These are phyloP conservation scores for Canis aureus DNA, from an alignment of 2,113 vertebrate species.

Conservation along the genomic window DNA sequence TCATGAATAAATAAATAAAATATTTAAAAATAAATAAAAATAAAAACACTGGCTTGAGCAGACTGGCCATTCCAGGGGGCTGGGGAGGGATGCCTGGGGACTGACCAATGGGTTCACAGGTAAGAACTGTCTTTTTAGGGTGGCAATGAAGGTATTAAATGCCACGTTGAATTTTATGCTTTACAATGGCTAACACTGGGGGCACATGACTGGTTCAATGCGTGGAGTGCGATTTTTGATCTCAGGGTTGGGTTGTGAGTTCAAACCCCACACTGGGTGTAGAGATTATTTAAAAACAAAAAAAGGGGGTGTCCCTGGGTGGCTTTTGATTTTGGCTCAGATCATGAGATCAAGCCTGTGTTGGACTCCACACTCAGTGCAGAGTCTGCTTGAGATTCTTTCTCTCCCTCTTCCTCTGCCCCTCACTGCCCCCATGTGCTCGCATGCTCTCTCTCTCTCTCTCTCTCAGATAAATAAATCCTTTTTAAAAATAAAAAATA, in stretches of 20 bases:
- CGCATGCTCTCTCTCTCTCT: no score
- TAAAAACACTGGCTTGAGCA: neutral
- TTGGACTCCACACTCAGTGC: neutral
- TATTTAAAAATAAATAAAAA: no score
- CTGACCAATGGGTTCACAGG: no score
- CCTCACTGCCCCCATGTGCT: neutral
- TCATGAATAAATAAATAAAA: no score
- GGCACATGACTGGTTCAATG: neutral
- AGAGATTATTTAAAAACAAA: neutral
- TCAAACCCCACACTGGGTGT: neutral
- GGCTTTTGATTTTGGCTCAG: neutral
- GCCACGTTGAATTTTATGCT: neutral
- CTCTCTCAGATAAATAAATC: neutral
- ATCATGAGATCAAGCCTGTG: neutral
- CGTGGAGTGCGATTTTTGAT: neutral
- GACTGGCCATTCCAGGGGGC: neutral
- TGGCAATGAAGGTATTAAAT: neutral
- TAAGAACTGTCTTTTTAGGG: neutral
- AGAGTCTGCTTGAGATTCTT: neutral
- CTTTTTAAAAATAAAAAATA: neutral
- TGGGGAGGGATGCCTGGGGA: neutral
- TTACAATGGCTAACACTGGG: neutral
- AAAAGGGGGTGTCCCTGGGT: neutral
- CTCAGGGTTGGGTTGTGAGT: neutral
- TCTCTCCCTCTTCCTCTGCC: neutral